Evolutionary conservation across 1,140 invertebrate genomes (phyloP).

Genomic region (Telenomus remus): DNA sequence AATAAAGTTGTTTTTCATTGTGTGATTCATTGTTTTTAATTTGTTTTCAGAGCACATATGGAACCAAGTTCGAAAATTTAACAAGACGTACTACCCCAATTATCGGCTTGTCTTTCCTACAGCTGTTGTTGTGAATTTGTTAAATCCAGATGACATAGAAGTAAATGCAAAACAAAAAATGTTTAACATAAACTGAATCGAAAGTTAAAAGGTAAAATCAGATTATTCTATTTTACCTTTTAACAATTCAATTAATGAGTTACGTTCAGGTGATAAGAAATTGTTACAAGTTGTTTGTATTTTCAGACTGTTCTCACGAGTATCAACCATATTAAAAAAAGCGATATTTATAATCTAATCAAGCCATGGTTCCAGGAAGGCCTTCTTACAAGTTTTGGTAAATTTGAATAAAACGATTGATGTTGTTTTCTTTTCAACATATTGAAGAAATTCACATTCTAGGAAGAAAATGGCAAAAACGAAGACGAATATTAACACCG

Average conservation of each 20-base stretch:
- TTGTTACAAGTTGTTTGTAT: constrained; percentile 12
- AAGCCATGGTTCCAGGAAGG: constrained; percentile 32
- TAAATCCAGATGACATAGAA: constrained; percentile 42
- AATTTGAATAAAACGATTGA: too few species aligned
- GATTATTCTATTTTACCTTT: too few species aligned
- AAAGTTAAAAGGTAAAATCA: too few species aligned
- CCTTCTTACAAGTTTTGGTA: constrained; percentile 36
- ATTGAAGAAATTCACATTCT: constrained; percentile 24
- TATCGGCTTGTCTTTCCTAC: constrained; percentile 31
- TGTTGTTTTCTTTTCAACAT: constrained; percentile 1
- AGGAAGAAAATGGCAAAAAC: constrained; percentile 86
- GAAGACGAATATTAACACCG: constrained; percentile 89
- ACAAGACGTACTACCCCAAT: constrained; percentile 28
- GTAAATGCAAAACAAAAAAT: constrained; percentile 13
- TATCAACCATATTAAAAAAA: constrained; percentile 37
- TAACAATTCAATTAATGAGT: too few species aligned
- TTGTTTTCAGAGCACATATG: constrained; percentile 29
- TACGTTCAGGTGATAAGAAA: neutral
- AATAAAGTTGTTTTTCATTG: neutral
- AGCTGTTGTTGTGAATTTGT: constrained; percentile 11
- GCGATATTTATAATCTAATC: constrained; percentile 24
- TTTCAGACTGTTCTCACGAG: constrained; percentile 32
- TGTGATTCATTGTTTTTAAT: neutral
- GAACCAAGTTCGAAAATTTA: constrained; percentile 27
- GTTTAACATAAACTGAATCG: neutral